Evolutionary conservation across 2,797 vertebrate species (phyloP).

Genomic region (Alcedo atthis): DNA sequence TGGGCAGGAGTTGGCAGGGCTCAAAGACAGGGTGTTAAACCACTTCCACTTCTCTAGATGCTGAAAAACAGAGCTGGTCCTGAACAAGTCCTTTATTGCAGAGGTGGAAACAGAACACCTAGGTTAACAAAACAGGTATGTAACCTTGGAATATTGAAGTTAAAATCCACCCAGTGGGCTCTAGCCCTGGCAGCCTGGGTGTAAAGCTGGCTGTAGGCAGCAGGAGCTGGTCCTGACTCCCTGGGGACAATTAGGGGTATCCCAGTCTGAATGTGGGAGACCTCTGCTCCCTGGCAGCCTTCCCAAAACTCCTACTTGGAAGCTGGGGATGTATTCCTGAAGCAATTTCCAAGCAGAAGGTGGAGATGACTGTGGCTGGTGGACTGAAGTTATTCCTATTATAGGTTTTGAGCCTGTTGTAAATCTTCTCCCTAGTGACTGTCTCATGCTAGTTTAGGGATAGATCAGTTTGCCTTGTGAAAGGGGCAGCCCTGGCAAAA

Average conservation of each 20-base stretch:
- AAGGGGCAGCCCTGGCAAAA: neutral
- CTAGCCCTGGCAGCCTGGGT: neutral
- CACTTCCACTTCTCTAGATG: neutral
- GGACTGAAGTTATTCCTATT: neutral
- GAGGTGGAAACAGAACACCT: neutral
- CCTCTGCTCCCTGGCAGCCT: neutral
- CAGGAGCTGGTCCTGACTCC: neutral
- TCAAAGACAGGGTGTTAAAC: no score
- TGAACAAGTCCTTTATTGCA: neutral
- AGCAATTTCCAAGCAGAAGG: neutral
- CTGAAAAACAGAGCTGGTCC: neutral
- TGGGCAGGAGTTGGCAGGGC: no score
- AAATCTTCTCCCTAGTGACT: neutral
- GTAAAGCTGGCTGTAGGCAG: neutral
- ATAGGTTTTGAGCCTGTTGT: neutral
- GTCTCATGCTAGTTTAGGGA: neutral
- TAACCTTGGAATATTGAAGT: neutral
- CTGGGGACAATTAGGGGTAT: neutral
- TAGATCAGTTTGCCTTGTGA: neutral
- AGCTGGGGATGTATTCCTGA: neutral
- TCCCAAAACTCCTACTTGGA: neutral
- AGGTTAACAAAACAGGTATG: accelerated
- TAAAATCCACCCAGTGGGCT: neutral
- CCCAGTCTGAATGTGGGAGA: accelerated
- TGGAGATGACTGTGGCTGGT: neutral